Conservation (phyloP, 1,140 invertebrate genomes). For the Psilanteris sp. region DNA sequence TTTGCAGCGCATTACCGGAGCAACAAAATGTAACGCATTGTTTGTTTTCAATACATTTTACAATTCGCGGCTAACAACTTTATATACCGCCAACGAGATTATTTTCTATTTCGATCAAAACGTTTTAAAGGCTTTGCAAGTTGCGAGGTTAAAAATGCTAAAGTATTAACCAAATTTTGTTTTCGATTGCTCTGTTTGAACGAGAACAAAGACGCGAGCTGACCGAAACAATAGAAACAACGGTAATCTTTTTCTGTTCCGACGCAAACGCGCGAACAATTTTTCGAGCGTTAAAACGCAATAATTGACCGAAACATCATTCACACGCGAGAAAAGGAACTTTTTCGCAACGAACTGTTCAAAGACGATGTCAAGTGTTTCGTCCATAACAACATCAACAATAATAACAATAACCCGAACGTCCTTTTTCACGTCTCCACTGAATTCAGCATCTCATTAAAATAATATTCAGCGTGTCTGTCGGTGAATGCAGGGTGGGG, state of each 20-base stretch:
- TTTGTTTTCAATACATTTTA: conserved; percentile 12
- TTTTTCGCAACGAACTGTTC: conserved; percentile 2
- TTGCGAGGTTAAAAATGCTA: conserved; percentile 4
- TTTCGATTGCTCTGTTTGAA: conserved; percentile 1
- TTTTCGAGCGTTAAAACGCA: too few species aligned
- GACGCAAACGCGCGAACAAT: too few species aligned
- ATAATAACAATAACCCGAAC: conserved; percentile 31
- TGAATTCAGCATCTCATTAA: conserved; percentile 55
- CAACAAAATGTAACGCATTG: conserved; percentile 1
- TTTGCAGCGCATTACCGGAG: background rate
- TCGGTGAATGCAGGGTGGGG: conserved; percentile 36
- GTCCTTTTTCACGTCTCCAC: conserved; percentile 16
- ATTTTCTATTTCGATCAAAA: conserved; percentile 8
- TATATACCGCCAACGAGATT: conserved; percentile 19
- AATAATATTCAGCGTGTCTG: conserved; percentile 50
- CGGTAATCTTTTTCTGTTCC: too few species aligned
- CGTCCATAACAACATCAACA: conserved; percentile 12
- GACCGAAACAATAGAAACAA: too few species aligned
- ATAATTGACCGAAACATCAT: background rate
- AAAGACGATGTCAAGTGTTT: conserved; percentile 27
- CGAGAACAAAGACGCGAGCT: too few species aligned
- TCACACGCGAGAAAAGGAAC: background rate
- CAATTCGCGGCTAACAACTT: conserved; percentile 5
- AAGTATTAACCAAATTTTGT: conserved; percentile 17
- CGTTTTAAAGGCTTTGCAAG: conserved; percentile 8